These are phyloP conservation scores for Orius insidiosus DNA, from an alignment of 1,140 invertebrate species.

Conservation along the genomic window DNA sequence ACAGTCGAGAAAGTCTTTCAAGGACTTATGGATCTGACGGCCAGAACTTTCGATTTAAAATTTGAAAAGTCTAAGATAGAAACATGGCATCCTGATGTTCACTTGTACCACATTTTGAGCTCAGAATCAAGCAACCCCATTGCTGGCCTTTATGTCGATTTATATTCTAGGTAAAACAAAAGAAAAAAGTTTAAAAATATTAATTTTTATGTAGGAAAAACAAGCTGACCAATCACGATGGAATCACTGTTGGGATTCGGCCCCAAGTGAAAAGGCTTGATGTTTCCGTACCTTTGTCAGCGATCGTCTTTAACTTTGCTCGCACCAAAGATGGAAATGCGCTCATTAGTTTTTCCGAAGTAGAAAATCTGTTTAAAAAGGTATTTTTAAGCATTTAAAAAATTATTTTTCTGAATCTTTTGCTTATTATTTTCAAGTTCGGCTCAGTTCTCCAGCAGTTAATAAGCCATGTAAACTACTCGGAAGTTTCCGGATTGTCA, in stretches of 20 bases:
- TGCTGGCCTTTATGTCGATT: slow-evolving; percentile 69
- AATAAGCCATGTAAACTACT: slow-evolving; percentile 57
- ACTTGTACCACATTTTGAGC: slow-evolving; percentile 66
- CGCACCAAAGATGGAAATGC: slow-evolving; percentile 39
- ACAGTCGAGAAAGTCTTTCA: slow-evolving; percentile 58
- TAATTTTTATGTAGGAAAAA: slow-evolving; percentile 4
- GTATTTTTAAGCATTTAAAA: slow-evolving; percentile 25
- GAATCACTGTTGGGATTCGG: slow-evolving; percentile 48
- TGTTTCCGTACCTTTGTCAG: slow-evolving; percentile 46
- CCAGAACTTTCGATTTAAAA: slow-evolving; percentile 63
- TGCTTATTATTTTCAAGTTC: slow-evolving; percentile 35
- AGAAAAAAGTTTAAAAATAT: no score
- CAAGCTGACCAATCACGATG: slow-evolving; percentile 27
- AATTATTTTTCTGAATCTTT: neutral
- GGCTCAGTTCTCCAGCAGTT: slow-evolving; percentile 68
- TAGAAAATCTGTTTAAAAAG: slow-evolving; percentile 57
- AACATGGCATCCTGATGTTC: slow-evolving; percentile 72
- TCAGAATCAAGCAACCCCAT: slow-evolving; percentile 42
- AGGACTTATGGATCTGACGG: slow-evolving; percentile 36
- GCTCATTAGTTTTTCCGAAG: slow-evolving; percentile 55
- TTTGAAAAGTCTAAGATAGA: slow-evolving; percentile 47
- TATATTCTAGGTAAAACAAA: slow-evolving; percentile 45
- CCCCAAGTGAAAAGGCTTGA: slow-evolving; percentile 34
- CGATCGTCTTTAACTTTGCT: slow-evolving; percentile 54
- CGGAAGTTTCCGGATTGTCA: slow-evolving; percentile 63